Conservation (phyloP, 2,888 invertebrate species). For the Drosophila conformis region DNA sequence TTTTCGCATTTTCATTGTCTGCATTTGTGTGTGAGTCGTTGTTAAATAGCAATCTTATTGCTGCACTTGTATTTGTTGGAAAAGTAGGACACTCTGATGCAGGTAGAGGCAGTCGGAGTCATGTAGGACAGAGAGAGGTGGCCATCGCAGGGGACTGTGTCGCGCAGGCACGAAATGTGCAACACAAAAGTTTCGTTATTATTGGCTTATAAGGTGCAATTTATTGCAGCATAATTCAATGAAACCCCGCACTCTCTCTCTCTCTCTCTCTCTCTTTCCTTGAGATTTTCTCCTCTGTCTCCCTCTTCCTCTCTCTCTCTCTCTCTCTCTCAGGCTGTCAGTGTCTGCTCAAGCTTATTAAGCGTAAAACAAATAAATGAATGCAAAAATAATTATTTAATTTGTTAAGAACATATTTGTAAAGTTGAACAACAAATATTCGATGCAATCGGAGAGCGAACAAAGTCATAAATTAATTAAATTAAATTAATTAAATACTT, state of each 20-base stretch:
- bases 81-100: constrained; percentile 79
- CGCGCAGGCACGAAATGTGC: constrained; percentile 70
- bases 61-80: constrained; percentile 75
- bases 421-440: neutral
- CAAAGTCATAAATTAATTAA: neutral
- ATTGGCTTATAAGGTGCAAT: constrained; percentile 80
- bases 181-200: constrained; percentile 79
- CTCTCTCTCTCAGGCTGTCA: neutral
- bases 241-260: constrained; percentile 10
- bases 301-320: too few species aligned
- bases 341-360: constrained; percentile 4
- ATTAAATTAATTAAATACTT: too few species aligned
- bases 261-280: neutral
- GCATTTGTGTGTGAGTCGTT: constrained; percentile 25
- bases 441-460: neutral
- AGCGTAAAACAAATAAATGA: neutral
- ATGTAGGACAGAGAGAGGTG: neutral
- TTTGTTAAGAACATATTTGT: neutral
- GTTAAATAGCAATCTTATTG: constrained; percentile 67
- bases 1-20: constrained; percentile 67
- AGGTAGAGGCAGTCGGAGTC: constrained; percentile 48
- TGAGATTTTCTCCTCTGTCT: neutral
- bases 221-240: constrained; percentile 79
- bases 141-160: neutral
- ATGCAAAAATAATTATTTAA: neutral